Evolutionary conservation across 2,888 invertebrate genomes (phyloP).

Genomic region (Hydropsyche betteni): DNA sequence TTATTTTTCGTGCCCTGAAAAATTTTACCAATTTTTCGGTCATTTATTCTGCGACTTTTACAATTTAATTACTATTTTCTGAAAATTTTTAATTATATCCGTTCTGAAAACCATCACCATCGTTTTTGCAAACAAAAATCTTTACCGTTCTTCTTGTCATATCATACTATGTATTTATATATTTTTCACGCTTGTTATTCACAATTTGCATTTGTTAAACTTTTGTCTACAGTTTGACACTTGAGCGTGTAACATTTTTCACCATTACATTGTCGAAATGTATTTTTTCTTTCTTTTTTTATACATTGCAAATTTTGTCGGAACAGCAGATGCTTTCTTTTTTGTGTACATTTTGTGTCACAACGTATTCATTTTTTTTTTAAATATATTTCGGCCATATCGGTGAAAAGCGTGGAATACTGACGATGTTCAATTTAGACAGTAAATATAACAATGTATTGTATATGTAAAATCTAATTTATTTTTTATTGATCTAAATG

Average conservation of each 20-base stretch:
- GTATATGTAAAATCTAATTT: no score
- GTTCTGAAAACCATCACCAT: no score
- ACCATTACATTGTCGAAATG: constrained; percentile 4
- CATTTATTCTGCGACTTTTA: not conserved
- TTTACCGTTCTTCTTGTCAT: not conserved
- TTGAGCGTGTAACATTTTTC: constrained; percentile 28
- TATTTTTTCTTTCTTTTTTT: not conserved
- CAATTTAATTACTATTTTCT: no score
- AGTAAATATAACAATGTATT: no score
- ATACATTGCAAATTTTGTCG: not conserved
- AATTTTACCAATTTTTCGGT: not conserved
- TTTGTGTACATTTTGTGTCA: not conserved
- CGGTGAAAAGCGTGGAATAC: not conserved
- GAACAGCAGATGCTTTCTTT: constrained; percentile 1
- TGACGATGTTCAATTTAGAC: not conserved
- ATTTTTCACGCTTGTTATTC: constrained; percentile 24
- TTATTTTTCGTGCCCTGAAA: not conserved
- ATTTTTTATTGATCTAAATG: no score
- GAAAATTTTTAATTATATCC: no score
- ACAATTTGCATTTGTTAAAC: constrained; percentile 32
- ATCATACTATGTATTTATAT: not conserved
- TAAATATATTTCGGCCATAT: not conserved
- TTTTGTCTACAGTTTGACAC: constrained; percentile 28
- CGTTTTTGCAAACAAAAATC: not conserved
- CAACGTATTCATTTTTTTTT: not conserved